Evolutionary conservation across 2,113 vertebrate genomes (phyloP).

Genomic region (Aptenodytes forsteri): DNA sequence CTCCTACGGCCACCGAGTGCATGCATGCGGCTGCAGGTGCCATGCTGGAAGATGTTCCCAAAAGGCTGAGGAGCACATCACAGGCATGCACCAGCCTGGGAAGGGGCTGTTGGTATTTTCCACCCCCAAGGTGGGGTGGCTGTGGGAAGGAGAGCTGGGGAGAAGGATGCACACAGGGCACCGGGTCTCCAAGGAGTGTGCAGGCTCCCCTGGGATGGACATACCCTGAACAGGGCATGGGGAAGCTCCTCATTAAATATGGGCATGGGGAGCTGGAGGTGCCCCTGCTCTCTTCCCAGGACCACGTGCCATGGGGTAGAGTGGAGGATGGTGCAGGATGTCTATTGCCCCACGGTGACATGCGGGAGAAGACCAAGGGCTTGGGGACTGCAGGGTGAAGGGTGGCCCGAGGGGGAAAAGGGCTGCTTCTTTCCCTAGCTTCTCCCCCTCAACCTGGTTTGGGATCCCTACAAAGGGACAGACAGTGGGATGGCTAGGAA

Average conservation of each 20-base stretch:
- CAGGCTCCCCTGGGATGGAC: not conserved
- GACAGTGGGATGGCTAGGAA: not conserved
- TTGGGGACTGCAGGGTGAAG: not conserved
- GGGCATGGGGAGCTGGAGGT: not conserved
- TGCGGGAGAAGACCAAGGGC: not conserved
- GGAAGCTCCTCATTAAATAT: not conserved
- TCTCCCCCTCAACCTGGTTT: not conserved
- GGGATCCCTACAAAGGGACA: not conserved
- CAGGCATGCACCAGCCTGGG: not conserved
- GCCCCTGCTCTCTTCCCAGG: not conserved
- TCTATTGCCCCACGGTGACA: not conserved
- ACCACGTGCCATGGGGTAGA: not conserved
- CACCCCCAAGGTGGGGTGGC: too few species aligned
- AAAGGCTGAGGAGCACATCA: not conserved
- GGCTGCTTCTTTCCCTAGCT: not conserved
- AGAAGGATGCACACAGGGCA: not conserved
- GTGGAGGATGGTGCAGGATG: not conserved
- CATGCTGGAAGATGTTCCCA: not conserved
- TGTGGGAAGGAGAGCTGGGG: not conserved
- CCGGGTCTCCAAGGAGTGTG: accelerated
- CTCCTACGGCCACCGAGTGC: not conserved
- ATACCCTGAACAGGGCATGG: accelerated
- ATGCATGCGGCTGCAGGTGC: accelerated
- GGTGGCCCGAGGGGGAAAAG: not conserved
- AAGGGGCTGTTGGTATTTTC: not conserved